A percentile compares a stretch with the other conserved stretches of the same genome.
Conservation (phyloP, 2,797 vertebrate species). For the Poeciliopsis turneri region DNA sequence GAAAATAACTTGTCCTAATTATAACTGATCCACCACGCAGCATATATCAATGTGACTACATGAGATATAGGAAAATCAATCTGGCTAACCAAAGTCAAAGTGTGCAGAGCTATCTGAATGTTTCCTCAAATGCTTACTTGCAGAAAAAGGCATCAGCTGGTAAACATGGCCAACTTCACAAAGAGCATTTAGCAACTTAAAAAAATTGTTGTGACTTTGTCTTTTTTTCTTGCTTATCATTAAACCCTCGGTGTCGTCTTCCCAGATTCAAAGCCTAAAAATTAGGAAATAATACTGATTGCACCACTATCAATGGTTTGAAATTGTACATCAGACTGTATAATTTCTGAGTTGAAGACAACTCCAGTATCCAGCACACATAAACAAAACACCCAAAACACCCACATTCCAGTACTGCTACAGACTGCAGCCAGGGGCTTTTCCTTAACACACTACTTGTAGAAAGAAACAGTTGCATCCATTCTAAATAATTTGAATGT, state of each 20-base stretch:
- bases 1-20: not conserved
- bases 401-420: too few relatives aligned
- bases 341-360: not conserved
- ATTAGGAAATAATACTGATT: not conserved
- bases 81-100: not conserved
- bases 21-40: not conserved
- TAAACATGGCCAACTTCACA: not conserved
- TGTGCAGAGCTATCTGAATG: too few relatives aligned
- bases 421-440: too few relatives aligned
- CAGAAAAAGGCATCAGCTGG: too few relatives aligned
- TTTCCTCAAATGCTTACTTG: too few relatives aligned
- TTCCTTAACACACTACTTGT: too few relatives aligned
- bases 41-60: not conserved
- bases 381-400: too few relatives aligned
- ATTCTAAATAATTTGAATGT: too few relatives aligned
- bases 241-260: not conserved
- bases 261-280: not conserved
- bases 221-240: not conserved
- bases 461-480: too few relatives aligned
- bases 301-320: not conserved
- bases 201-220: not conserved
- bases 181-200: not conserved
- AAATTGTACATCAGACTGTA: not conserved
- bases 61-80: not conserved
- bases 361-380: not conserved